Conservation (phyloP, 1,140 invertebrate genomes). For the Eubasilissa regina region DNA sequence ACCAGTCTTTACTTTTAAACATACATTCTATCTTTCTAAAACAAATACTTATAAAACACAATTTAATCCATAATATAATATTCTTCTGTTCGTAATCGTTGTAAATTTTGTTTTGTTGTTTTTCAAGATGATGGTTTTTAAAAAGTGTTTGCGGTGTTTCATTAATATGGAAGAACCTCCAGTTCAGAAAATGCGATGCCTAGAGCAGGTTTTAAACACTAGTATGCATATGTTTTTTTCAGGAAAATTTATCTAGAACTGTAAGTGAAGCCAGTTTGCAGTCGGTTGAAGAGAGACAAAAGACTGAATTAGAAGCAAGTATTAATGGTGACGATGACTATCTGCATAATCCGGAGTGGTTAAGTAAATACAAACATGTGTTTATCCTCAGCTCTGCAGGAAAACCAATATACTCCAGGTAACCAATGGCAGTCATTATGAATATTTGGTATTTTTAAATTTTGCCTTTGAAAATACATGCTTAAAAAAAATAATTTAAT, state of each 20-base stretch:
- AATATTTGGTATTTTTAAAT: no score
- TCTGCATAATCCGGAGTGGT: constrained; percentile 79
- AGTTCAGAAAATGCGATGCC: no score
- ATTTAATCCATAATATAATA: no score
- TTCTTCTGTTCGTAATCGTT: no score
- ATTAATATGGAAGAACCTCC: no score
- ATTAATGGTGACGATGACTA: constrained; percentile 68
- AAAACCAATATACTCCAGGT: constrained; percentile 96
- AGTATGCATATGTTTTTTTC: constrained; percentile 12
- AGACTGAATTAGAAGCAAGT: constrained; percentile 29
- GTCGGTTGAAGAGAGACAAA: constrained; percentile 46
- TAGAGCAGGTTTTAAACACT: no score
- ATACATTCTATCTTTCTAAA: no score
- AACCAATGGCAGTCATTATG: constrained; percentile 53
- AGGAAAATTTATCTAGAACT: constrained; percentile 49
- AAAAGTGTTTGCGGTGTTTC: no score
- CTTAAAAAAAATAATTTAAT: no score
- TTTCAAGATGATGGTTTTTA: background rate
- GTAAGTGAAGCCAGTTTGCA: constrained; percentile 46
- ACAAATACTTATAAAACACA: no score
- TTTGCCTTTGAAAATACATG: background rate
- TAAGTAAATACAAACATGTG: constrained; percentile 90
- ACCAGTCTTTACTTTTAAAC: no score
- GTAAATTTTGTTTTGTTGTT: constrained; percentile 28
- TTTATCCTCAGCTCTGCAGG: constrained; percentile 96